Conservation (phyloP, 2,113 vertebrate species). For the Thermophis baileyi region DNA sequence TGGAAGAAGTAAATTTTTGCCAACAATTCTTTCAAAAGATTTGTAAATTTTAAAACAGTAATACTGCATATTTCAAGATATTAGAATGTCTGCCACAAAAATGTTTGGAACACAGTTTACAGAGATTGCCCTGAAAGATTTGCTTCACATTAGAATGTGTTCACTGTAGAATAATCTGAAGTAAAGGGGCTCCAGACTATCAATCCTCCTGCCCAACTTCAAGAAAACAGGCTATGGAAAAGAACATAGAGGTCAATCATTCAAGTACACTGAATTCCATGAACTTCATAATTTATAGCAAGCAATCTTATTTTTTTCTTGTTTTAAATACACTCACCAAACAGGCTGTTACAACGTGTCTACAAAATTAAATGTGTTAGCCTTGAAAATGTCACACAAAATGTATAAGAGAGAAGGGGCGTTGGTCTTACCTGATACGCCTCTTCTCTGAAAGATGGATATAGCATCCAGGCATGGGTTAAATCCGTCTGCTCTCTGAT, state of each 20-base stretch:
- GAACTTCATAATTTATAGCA: not conserved
- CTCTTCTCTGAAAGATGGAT: too few relatives aligned
- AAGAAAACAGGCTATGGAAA: not conserved
- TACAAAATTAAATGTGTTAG: not conserved
- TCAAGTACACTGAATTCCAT: not conserved
- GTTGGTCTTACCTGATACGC: too few relatives aligned
- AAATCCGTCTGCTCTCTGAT: too few relatives aligned
- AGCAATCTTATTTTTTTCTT: not conserved
- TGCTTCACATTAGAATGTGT: not conserved
- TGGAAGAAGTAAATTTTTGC: not conserved
- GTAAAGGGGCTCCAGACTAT: not conserved
- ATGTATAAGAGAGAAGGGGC: too few relatives aligned
- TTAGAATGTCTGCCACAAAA: not conserved
- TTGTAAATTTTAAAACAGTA: not conserved
- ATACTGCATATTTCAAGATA: not conserved
- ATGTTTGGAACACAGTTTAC: not conserved
- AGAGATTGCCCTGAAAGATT: not conserved
- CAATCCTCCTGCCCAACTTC: not conserved
- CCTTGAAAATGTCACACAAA: not conserved
- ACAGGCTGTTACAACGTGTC: not conserved
- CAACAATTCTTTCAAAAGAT: not conserved
- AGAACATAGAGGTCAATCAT: not conserved
- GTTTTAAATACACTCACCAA: not conserved
- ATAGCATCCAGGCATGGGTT: too few relatives aligned
- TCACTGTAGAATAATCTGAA: not conserved